Base-by-base conservation (phyloP, 2,888 invertebrate species). In the Cactoblastis cactorum region DNA sequence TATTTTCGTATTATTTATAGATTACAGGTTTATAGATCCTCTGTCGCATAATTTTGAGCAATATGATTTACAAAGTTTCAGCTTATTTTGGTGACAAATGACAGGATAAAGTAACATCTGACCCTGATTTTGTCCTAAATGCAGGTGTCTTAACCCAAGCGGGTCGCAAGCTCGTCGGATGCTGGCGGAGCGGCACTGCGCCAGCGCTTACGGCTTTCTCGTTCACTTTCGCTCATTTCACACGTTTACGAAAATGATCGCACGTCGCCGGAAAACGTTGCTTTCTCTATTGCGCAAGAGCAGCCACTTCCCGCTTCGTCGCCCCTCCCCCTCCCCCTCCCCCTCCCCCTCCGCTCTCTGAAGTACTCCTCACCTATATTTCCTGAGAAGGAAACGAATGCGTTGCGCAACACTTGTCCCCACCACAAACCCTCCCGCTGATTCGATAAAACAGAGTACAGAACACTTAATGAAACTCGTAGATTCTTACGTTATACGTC, bases 191-290 rank as follows among this genome's bases (percentile, higher is more conserved):
- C 3, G 17, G 28, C 5, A 39, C 3, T 5, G n/a, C n/a, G 41
- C 43, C 33, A 15, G 57, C 57, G 51, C 6, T 51, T 47, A 38
- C 37, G 37, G 22, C 83, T 82, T 83, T 85, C 85, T 79, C 76
- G 71, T 74, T 78, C 72, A 80, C 86, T 88, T 88, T 86, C 86
- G 85, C 83, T 86, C 75, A 83, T 83, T 86, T 85, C 84, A 83
- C 88, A 87, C 85, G 81, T 85, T 83, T 77, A 86, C 86, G 80
- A 87, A 89, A 87, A 88, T 81, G 79, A 82, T 83, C 77, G 80
- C 77, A 74, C 80, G 79, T 74, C 80, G 77, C 74, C 86, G 86
- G 86, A 83, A 87, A 84, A 82, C 80, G 69, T 54, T 66, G 77
- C 88, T 88, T 88, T 88, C 88, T 77, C 85, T 71, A 62, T 88